Base-by-base conservation (phyloP, 2,888 invertebrate genomes). In the Temnothorax rugatulus region DNA sequence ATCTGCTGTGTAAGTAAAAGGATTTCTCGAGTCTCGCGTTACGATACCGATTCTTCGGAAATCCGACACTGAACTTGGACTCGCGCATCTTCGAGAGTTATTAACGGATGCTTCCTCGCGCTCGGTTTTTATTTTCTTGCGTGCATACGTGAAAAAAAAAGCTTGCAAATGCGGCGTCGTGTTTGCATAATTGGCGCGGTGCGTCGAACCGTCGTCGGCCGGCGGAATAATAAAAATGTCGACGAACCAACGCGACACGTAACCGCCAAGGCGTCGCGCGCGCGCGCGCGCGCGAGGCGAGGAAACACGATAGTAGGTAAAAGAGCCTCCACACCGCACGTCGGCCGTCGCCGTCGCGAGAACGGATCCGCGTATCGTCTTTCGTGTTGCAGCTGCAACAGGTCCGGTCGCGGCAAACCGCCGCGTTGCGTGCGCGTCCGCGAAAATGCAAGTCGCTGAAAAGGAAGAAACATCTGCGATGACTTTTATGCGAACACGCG, bases 221-320 rank as follows among this genome's bases (percentile, higher is more conserved):
- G 68, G 50, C 41, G 71, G 87, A 84, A 77, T 84, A 84, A 84
- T 87, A 82, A 86, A 88, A 86, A 87, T 86, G 76, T 86, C 82
- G 83, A 73, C 82, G 83, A 87, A 87, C 86, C 76, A 73, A 68
- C 18, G 15, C 54, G 76, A 61, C 54, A 47, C 61, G 29, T 68
- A 68, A 68, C 9, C 34, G 34, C 34, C 52, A 2, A n/a, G 41
- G 44, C 38, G 59, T 59, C 61, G 50, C 68, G 38, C 29, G 29
- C 25, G 50, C 68, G 38, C 29, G 29, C 25, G 25, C 25, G 1
- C 52, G 21, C 52, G 47, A 47, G 34, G 25, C 54, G 64, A 38
- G 44, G 71, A 71, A 79, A 79, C 71, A 25, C 69, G 79, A 71
- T 73, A 77, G 61, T 84, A 44, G 57, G 52, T 64, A 82, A 77